Evolutionary conservation across 2,797 vertebrate species (phyloP).

Genomic region (Bryconaethiops microstoma): DNA sequence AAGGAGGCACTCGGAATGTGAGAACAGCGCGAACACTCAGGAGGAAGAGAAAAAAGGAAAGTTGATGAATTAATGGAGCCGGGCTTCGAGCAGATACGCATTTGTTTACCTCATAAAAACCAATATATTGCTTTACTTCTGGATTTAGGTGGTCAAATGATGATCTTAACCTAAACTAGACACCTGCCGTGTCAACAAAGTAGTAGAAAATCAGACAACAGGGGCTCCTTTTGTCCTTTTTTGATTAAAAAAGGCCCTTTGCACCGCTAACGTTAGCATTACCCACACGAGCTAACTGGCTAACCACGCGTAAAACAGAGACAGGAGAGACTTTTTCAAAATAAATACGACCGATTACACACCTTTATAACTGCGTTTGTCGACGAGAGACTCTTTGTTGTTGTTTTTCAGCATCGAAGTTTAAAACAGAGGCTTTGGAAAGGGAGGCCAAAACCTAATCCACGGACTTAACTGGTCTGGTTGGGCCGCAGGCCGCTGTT

Average conservation of each 20-base stretch:
- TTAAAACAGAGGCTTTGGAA: neutral
- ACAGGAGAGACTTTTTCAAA: neutral
- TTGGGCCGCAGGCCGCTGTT: constrained; percentile 40
- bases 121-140: too few relatives aligned
- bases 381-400: too few relatives aligned
- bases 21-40: too few relatives aligned
- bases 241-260: neutral
- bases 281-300: constrained; percentile 66
- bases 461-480: constrained; percentile 37
- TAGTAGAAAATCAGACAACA: neutral
- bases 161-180: neutral
- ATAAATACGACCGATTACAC: neutral
- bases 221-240: neutral
- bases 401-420: neutral
- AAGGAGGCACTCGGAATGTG: neutral
- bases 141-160: too few relatives aligned
- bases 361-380: neutral
- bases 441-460: constrained; percentile 38
- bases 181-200: too few relatives aligned
- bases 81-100: neutral
- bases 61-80: neutral
- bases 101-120: constrained; percentile 10
- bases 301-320: constrained; percentile 47
- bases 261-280: neutral
- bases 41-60: neutral